Base-by-base conservation (phyloP, 2,888 invertebrate genomes). In the Polia nebulosa region DNA sequence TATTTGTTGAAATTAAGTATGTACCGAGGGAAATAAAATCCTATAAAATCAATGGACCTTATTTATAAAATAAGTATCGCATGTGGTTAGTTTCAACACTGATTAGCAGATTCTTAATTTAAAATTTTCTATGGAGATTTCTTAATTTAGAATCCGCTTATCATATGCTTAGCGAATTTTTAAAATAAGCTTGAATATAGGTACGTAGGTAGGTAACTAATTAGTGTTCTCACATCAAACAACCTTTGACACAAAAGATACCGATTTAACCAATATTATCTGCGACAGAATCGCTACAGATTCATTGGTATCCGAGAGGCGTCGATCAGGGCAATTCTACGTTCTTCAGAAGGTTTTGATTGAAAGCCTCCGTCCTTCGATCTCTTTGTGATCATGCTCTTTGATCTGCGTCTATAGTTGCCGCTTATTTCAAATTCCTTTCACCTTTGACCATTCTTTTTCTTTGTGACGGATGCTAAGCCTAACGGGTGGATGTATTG, bases 371-470 rank as follows among this genome's bases (percentile, higher is more conserved):
- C 86, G 87, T 88, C 87, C 83, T 84, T 78, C 81, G 78, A 72
- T 85, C 83, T 83, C 89, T 92, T 91, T 90, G 89, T 89, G 84
- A 83, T 81, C 78, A 79, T 78, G 81, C 78, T 85, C 89, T 91
- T 91, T 90, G 90, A 91, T 91, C 89, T 89, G 61, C 80, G 78
- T 76, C 71, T 85, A 75, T 78, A 87, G 51, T 84, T 87, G 87
- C 83, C 87, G 85, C 84, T 84, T 90, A 86, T 89, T 87, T 80
- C 85, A 71, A 87, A 89, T 91, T 87, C 87, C 85, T 88, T 89
- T 89, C 86, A 89, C 89, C 89, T 92, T 91, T 90, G 89, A 87
- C 91, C 89, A 89, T 89, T 88, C 74, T 87, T 85, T 81, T 85
- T 82, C 82, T 87, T 82, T 88, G 60, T 68, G 64, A 71, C 64